Percentiles rank a stretch among this genome's conserved stretches.
Evolutionary conservation across 2,797 vertebrate species (phyloP).

Genomic region (Loriculus beryllinus): DNA sequence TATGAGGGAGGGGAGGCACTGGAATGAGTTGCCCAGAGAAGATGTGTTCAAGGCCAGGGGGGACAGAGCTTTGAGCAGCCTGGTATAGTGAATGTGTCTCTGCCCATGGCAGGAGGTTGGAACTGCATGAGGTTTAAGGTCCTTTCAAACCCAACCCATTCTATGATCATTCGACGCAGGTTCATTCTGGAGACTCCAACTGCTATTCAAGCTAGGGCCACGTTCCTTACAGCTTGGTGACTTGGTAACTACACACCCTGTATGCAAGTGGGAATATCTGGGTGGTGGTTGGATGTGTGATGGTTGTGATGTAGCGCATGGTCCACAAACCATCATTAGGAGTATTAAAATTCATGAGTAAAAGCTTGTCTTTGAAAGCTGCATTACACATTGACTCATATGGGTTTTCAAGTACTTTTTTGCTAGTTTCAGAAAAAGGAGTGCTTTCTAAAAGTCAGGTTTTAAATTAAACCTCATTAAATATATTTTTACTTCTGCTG

Average conservation of each 20-base stretch:
- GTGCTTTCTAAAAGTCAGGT: background rate
- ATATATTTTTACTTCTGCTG: background rate
- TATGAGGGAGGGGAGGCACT: background rate
- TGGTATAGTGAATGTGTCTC: background rate
- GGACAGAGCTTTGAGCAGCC: background rate
- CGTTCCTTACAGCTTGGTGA: background rate
- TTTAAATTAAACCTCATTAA: background rate
- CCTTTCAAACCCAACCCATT: background rate
- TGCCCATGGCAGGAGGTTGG: background rate
- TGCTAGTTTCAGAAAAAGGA: background rate
- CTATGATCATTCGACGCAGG: background rate
- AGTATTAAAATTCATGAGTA: background rate
- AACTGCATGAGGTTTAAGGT: background rate
- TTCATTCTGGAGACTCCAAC: background rate
- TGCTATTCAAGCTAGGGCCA: background rate
- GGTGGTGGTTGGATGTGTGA: rapidly evolving
- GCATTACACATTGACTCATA: background rate
- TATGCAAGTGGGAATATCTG: background rate
- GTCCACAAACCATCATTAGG: background rate
- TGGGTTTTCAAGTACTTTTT: background rate
- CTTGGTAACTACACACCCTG: background rate
- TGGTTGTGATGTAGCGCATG: background rate
- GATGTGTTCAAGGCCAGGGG: background rate
- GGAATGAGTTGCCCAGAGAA: background rate
- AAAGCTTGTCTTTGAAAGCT: background rate